phyloP scores from a whole-genome alignment of 2,113 vertebrate genomes.

The Dicaeum eximium region DNA sequence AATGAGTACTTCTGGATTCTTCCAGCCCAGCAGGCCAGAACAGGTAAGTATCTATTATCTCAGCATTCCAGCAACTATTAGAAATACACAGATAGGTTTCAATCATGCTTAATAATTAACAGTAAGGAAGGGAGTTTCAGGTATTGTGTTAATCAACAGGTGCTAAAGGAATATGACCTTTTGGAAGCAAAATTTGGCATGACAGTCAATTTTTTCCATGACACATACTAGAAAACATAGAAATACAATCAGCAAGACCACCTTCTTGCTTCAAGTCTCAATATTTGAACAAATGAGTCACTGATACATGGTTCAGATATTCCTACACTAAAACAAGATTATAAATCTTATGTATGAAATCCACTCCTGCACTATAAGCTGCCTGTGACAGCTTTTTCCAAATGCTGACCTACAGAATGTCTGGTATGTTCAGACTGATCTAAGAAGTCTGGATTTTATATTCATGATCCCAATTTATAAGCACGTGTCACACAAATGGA shows the following conservation, averaged over 20 bases:
- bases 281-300: constrained; percentile 24
- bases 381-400: neutral
- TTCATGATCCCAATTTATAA: neutral
- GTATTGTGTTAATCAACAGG: constrained; percentile 29
- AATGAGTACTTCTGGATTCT: neutral
- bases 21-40: constrained; percentile 28
- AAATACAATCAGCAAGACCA: neutral
- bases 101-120: constrained; percentile 36
- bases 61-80: constrained; percentile 21
- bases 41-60: constrained; percentile 25
- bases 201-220: constrained; percentile 9
- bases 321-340: neutral
- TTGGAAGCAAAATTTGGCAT: neutral
- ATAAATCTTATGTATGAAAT: constrained; percentile 19
- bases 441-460: constrained; percentile 34
- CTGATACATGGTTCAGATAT: neutral
- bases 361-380: neutral
- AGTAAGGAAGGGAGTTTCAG: neutral
- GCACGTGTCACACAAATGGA: neutral
- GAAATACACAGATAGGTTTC: constrained; percentile 35
- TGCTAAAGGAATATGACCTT: constrained; percentile 1
- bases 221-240: constrained; percentile 13
- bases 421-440: constrained; percentile 31
- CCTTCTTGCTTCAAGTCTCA: constrained; percentile 3
- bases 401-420: constrained; percentile 11